Evolutionary conservation across 2,113 vertebrate species (phyloP).

Genomic region (Ceyx cyanopectus): DNA sequence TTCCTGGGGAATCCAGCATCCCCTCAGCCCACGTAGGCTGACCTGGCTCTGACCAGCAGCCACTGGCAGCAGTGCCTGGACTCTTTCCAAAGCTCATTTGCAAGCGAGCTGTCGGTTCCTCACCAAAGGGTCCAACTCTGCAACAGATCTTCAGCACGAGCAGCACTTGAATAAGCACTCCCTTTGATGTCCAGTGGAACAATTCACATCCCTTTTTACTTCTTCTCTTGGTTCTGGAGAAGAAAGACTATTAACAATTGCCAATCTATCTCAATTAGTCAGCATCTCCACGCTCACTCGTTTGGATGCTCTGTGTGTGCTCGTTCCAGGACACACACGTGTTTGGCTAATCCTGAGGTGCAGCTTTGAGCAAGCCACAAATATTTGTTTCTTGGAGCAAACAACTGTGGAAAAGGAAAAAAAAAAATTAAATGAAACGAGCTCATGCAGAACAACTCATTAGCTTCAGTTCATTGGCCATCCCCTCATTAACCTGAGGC

Average conservation of each 20-base stretch:
- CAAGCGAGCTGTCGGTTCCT: background rate
- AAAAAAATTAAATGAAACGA: background rate
- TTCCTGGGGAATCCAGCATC: background rate
- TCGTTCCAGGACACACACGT: slow-evolving; percentile 9
- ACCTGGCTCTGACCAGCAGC: background rate
- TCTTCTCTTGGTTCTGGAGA: background rate
- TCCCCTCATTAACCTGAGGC: background rate
- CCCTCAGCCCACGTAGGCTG: fast-evolving
- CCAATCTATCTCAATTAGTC: background rate
- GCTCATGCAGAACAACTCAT: background rate
- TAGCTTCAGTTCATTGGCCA: background rate
- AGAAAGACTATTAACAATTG: background rate
- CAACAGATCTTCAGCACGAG: background rate
- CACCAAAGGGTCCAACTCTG: background rate
- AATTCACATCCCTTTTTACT: background rate
- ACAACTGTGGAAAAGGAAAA: background rate
- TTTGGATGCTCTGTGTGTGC: background rate
- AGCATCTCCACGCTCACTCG: background rate
- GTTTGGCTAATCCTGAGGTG: background rate
- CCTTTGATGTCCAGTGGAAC: background rate
- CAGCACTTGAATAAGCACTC: background rate
- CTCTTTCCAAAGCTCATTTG: background rate
- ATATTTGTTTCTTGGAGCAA: slow-evolving; percentile 15
- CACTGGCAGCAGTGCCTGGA: background rate
- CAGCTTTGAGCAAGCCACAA: background rate